Evolutionary conservation across 2,888 invertebrate species (phyloP).

Genomic region (Gymnosoma rotundatum): DNA sequence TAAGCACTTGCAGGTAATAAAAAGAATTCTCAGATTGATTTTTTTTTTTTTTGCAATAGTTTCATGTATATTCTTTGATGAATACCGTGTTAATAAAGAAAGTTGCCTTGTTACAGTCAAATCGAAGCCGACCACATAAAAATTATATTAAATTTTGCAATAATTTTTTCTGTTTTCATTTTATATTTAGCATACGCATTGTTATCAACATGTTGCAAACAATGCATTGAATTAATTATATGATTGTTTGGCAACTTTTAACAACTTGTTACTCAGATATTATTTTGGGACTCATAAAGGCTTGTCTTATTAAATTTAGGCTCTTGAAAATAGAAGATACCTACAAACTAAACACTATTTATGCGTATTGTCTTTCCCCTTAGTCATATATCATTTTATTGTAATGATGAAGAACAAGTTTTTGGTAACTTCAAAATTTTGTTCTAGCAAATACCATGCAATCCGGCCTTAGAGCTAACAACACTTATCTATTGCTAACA

Average conservation of each 20-base stretch:
- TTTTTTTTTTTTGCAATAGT: no score
- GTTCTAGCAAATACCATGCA: neutral
- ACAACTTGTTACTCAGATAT: no score
- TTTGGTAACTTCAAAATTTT: constrained; percentile 4
- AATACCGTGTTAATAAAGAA: no score
- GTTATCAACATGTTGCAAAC: constrained; percentile 41
- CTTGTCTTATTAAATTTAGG: neutral
- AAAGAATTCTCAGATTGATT: no score
- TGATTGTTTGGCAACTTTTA: no score
- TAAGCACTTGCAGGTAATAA: no score
- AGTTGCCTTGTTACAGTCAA: no score
- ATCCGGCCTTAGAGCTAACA: neutral
- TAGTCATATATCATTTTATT: constrained; percentile 52
- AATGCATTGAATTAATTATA: neutral
- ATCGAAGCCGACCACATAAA: no score
- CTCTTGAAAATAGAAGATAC: neutral
- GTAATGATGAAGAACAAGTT: constrained; percentile 64
- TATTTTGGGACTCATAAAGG: no score
- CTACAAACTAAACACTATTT: constrained; percentile 50
- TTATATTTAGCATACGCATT: neutral
- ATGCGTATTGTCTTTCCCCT: constrained; percentile 6
- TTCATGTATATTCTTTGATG: no score
- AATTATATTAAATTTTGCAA: no score
- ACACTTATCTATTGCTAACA: constrained; percentile 42
- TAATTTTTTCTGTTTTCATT: neutral